A percentile compares a stretch with the other conserved stretches of the same genome.
phyloP scores from a whole-genome alignment of 1,140 invertebrate genomes.

The Caenorhabditis tropicalis region DNA sequence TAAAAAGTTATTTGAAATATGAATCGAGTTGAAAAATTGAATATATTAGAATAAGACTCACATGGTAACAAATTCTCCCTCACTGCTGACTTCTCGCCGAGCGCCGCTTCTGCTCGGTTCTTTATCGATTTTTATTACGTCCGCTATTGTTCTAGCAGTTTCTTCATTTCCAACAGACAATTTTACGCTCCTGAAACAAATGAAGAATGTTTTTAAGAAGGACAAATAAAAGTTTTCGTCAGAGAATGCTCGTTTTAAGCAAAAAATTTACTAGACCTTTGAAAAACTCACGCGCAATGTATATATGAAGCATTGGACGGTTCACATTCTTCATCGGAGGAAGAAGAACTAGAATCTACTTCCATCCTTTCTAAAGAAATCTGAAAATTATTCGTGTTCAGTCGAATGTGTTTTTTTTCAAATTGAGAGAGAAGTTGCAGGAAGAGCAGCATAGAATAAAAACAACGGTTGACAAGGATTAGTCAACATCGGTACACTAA shows the following conservation, averaged over 20 bases:
- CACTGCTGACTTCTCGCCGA: background rate
- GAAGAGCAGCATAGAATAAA: too few species aligned
- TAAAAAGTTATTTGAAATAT: too few species aligned
- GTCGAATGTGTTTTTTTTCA: too few species aligned
- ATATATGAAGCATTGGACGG: background rate
- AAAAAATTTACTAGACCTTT: background rate
- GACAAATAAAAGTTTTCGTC: too few species aligned
- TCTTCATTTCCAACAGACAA: background rate
- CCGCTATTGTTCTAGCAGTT: background rate
- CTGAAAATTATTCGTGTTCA: background rate
- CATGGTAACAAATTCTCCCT: conserved; percentile 1
- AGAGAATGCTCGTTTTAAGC: background rate
- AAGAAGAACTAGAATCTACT: background rate
- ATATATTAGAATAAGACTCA: background rate
- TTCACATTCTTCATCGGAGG: background rate
- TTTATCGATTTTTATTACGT: conserved; percentile 39
- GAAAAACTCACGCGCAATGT: background rate
- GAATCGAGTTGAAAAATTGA: background rate
- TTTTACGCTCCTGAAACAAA: background rate
- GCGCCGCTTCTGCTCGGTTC: conserved; percentile 36
- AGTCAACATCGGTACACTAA: too few species aligned
- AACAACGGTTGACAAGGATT: too few species aligned
- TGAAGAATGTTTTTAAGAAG: background rate
- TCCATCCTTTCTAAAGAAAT: background rate
- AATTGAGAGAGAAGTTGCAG: too few species aligned